Evolutionary conservation across 2,113 vertebrate genomes (phyloP).

Genomic region (Cygnus atratus): DNA sequence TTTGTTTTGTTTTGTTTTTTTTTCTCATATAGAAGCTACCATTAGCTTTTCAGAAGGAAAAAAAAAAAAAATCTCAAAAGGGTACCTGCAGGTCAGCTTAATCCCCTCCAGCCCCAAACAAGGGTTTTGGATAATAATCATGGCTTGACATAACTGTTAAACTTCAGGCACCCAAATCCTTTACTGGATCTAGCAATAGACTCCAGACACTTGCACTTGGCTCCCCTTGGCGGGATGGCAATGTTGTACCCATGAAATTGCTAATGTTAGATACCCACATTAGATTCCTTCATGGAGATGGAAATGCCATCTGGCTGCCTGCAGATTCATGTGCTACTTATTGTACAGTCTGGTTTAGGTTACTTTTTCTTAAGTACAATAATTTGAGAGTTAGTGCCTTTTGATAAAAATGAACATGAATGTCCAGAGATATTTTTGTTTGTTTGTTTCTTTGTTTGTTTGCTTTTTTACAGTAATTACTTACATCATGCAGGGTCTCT

Average conservation of each 20-base stretch:
- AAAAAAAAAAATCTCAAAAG: neutral
- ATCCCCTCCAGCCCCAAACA: neutral
- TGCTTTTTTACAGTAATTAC: neutral
- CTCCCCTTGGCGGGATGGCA: neutral
- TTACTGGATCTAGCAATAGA: accelerated
- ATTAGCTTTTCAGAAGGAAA: neutral
- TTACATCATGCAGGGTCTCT: neutral
- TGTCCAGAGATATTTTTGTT: neutral
- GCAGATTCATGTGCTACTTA: neutral
- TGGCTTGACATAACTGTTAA: neutral
- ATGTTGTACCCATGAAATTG: neutral
- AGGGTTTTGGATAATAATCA: neutral
- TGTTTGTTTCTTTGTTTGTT: neutral
- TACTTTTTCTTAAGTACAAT: neutral
- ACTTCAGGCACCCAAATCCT: neutral
- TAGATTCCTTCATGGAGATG: neutral
- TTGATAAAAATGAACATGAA: neutral
- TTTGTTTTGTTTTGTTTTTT: too few species aligned
- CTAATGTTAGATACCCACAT: accelerated
- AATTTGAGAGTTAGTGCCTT: neutral
- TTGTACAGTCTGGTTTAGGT: neutral
- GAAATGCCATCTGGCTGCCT: neutral
- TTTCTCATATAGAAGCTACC: neutral
- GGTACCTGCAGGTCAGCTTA: neutral
- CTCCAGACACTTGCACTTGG: neutral